These are phyloP conservation scores for Channa striata DNA, from an alignment of 2,797 vertebrate genomes.

Conservation along the genomic window DNA sequence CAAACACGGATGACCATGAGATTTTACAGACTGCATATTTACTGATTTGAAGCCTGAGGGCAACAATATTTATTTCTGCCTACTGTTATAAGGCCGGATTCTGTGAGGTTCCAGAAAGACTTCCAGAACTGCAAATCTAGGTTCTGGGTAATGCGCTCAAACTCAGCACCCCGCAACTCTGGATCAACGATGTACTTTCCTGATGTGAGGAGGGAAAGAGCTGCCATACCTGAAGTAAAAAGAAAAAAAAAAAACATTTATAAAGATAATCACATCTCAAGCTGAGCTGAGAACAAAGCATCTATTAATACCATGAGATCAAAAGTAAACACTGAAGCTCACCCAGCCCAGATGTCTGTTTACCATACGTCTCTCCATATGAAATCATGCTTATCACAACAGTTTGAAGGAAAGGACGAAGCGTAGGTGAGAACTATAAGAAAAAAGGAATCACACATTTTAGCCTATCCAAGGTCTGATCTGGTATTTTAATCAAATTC, in stretches of 20 bases:
- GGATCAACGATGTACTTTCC: constrained; percentile 86
- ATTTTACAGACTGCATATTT: background rate
- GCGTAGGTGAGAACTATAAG: constrained; percentile 79
- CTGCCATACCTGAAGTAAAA: constrained; percentile 75
- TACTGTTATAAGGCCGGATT: constrained; percentile 83
- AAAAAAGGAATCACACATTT: background rate
- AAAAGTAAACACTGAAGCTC: constrained; percentile 21
- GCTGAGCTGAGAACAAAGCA: background rate
- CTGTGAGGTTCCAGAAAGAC: constrained; percentile 87
- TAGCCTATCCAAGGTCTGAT: background rate
- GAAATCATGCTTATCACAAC: constrained; percentile 87
- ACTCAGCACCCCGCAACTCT: constrained; percentile 82
- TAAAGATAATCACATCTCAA: background rate
- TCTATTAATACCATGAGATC: background rate
- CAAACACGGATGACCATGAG: too few relatives aligned
- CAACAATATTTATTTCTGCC: constrained; percentile 51
- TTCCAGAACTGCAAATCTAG: constrained; percentile 87
- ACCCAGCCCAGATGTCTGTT: constrained; percentile 82
- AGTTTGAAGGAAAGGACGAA: constrained; percentile 85
- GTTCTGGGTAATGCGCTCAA: constrained; percentile 87
- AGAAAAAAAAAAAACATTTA: background rate
- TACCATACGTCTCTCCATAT: constrained; percentile 83
- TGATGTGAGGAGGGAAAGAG: constrained; percentile 83
- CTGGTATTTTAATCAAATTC: background rate
- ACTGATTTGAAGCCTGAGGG: background rate